Evolutionary conservation across 2,888 invertebrate genomes (phyloP), one percentile per base, ranked within the genome.

Genomic region (Brachynemurus nebulosus): DNA sequence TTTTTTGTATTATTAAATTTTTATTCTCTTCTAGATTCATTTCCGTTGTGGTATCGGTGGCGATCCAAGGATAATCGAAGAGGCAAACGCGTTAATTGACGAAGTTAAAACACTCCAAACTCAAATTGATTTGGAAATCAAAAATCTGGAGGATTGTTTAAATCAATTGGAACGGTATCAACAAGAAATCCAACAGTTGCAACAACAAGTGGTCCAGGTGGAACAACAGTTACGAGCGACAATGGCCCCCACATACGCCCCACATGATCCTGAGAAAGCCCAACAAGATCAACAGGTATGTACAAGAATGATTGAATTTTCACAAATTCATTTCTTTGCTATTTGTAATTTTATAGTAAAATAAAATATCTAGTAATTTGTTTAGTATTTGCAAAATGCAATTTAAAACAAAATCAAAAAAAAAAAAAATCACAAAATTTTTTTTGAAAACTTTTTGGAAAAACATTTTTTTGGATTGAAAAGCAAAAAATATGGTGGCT

Each of bases 211-310:
- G 57, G 78, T 88, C 50, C 80, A 83, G 62, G 86, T 85, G 51
- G 91, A 92, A 65, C 90, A 90, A 64, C 84, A 85, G 62, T 71
- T 92, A 59, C 76, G 91, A 49, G 74, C 80, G 47, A 80, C 85
- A 40, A 76, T 85, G 64, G 84, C 85, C 59, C 88, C 90, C 48
- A 81, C 83, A 55, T 85, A 86, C 67, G 71, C 80, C 60, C 82
- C 86, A 49, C 78, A 81, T 55, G 86, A 90, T 63, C 76, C 84
- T 55, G 86, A 88, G 56, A 80, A 78, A 55, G 86, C 86, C 54
- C 69, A 78, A 52, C 73, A 76, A 59, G 86, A 88, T 61, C 89
- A 89, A 72, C 86, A 89, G 84, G 91, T 91, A 84, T 74, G 83
- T 61, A 50, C 20, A 33, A 33, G n/a, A 4, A 33, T n/a, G n/a